These are phyloP conservation scores for Cerastis rubricosa DNA, from an alignment of 2,888 invertebrate genomes.

Conservation along the genomic window DNA sequence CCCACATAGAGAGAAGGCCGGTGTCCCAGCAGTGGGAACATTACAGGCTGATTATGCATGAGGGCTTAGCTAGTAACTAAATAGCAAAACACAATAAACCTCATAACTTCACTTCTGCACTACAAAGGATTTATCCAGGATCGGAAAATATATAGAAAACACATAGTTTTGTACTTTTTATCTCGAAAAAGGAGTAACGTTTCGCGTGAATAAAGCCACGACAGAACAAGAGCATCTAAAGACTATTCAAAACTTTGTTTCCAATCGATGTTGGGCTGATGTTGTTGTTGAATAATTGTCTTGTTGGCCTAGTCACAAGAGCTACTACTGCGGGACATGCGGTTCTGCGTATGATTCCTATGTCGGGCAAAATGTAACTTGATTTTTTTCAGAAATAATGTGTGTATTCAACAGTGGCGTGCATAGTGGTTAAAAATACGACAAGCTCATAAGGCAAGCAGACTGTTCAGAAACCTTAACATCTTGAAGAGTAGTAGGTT, in stretches of 20 bases:
- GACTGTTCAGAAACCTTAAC: too few relatives aligned
- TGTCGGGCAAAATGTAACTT: background rate
- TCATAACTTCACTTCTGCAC: slow-evolving; percentile 4
- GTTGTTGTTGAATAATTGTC: background rate
- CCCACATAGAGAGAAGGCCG: too few relatives aligned
- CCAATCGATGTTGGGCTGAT: background rate
- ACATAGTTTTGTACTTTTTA: background rate
- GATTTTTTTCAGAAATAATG: background rate
- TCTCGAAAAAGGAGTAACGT: background rate
- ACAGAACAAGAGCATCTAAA: background rate
- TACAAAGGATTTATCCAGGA: slow-evolving; percentile 17
- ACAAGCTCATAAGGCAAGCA: too few relatives aligned
- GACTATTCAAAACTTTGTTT: background rate
- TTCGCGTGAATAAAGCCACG: background rate
- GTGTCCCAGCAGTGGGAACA: too few relatives aligned
- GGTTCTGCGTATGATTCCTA: background rate
- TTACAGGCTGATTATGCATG: too few relatives aligned
- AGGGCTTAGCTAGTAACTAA: background rate
- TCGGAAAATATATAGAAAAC: background rate
- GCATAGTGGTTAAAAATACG: too few relatives aligned
- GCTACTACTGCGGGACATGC: background rate
- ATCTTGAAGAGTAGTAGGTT: too few relatives aligned
- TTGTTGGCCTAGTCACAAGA: background rate
- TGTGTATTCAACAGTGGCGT: too few relatives aligned
- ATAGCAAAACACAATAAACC: background rate